Percentiles rank a stretch among this genome's conserved stretches.
Evolutionary conservation across 2,113 vertebrate species (phyloP).

Genomic region (Athene noctua): DNA sequence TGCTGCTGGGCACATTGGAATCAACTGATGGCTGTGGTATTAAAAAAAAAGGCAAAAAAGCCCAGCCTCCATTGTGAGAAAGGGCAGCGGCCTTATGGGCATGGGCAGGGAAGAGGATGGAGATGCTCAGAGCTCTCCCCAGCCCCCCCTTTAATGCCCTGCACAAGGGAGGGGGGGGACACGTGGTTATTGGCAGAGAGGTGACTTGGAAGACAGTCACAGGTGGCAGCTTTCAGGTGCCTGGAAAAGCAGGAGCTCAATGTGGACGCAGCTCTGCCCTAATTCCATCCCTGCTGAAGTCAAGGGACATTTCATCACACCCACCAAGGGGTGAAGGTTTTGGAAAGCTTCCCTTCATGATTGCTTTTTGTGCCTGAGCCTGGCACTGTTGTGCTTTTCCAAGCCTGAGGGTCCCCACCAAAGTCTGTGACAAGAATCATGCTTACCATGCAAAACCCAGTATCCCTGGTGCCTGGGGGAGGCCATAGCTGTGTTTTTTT

Average conservation of each 20-base stretch:
- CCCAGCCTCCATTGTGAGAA: not conserved
- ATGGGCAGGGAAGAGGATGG: not conserved
- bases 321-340: not conserved
- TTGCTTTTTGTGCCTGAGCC: not conserved
- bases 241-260: not conserved
- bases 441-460: not conserved
- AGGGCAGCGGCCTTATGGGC: not conserved
- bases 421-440: not conserved
- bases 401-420: not conserved
- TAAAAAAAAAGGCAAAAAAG: not conserved
- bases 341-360: not conserved
- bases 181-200: not conserved
- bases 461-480: not conserved
- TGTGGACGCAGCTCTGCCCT: not conserved
- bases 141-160: rapidly evolving
- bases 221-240: not conserved
- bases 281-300: not conserved
- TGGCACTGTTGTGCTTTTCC: not conserved
- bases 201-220: rapidly evolving
- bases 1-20: not conserved
- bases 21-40: not conserved
- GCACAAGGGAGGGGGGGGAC: not conserved
- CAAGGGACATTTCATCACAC: not conserved
- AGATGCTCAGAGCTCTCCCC: not conserved
- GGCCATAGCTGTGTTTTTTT: rapidly evolving